These are phyloP conservation scores for Syngnathus acus DNA, from an alignment of 2,797 vertebrate species.

Conservation along the genomic window DNA sequence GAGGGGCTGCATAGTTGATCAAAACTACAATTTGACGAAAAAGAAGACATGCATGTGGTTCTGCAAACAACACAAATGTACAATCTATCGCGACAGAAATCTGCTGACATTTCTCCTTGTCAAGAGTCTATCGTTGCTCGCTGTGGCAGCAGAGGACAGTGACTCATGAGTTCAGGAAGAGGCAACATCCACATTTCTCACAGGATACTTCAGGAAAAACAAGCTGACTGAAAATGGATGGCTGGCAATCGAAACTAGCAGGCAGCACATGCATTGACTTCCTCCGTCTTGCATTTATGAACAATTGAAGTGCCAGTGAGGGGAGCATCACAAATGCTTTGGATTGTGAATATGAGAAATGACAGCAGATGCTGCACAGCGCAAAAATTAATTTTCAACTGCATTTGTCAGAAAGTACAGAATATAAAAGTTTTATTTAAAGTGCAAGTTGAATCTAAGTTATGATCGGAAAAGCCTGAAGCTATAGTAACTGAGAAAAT, in stretches of 20 bases:
- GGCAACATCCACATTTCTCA: constrained; percentile 56
- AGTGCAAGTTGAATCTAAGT: neutral
- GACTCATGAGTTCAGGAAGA: constrained; percentile 55
- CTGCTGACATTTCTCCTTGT: constrained; percentile 35
- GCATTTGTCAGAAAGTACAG: neutral
- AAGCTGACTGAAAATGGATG: constrained; percentile 41
- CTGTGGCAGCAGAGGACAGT: constrained; percentile 37
- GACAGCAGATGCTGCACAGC: neutral
- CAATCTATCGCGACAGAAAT: constrained; percentile 18
- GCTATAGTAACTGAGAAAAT: neutral
- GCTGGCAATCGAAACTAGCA: constrained; percentile 45
- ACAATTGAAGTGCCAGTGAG: constrained; percentile 13
- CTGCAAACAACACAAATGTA: neutral
- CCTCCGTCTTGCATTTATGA: constrained; percentile 21
- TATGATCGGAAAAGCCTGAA: neutral
- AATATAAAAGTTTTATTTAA: neutral
- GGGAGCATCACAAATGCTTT: neutral
- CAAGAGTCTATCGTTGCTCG: constrained; percentile 21
- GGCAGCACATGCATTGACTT: constrained; percentile 31
- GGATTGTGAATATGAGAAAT: neutral
- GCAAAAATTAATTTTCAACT: neutral
- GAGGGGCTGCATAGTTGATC: neutral
- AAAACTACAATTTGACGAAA: neutral
- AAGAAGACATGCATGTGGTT: neutral
- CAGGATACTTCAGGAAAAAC: constrained; percentile 53